Base-by-base conservation (phyloP, 2,888 invertebrate genomes). In the Ennomos quercinarius region DNA sequence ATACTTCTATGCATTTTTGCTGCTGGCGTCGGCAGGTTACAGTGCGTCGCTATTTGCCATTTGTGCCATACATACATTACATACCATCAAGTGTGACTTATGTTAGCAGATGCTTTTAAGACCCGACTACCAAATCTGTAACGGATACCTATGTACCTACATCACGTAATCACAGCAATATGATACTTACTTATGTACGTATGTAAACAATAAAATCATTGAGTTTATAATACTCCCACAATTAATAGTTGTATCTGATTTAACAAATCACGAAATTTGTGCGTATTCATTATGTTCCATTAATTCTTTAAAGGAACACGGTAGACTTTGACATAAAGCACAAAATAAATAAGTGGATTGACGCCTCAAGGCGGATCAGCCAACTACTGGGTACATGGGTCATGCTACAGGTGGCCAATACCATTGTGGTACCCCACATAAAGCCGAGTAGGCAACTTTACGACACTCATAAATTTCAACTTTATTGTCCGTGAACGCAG, bases 321-420 rank as follows among this genome's bases (percentile, higher is more conserved):
- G 52, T 10, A 41, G 37, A 57, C 9, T 13, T 72, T 56, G 78
- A 78, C 75, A 73, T 80, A 73, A 66, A 27, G 27, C 27, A 27
- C 27, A 27, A 5, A 27, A 6, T 27, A 17, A 17, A 27, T 27
- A 67, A 67, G 61, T 69, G 72, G 71, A 71, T 70, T 72, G 70
- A 64, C 69, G 74, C 68, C 70, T 64, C 59, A 52, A 72, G 69
- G 67, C 66, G 57, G 68, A 69, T 63, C 68, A 57, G 63, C 61
- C 70, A 72, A 72, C 70, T 73, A 71, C 64, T 70, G 63, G 63
- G 50, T 70, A 68, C 61, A n/a, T 68, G 63, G 51, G 58, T 62
- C 54, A 61, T 66, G 74, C 83, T 76, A 83, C 84, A 84, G 84
- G 83, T 84, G 80, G 80, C 69, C 60, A 66, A 72, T 69, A 56